Evolutionary conservation across 2,797 vertebrate genomes (phyloP).

Genomic region (Lycodopsis pacificus): DNA sequence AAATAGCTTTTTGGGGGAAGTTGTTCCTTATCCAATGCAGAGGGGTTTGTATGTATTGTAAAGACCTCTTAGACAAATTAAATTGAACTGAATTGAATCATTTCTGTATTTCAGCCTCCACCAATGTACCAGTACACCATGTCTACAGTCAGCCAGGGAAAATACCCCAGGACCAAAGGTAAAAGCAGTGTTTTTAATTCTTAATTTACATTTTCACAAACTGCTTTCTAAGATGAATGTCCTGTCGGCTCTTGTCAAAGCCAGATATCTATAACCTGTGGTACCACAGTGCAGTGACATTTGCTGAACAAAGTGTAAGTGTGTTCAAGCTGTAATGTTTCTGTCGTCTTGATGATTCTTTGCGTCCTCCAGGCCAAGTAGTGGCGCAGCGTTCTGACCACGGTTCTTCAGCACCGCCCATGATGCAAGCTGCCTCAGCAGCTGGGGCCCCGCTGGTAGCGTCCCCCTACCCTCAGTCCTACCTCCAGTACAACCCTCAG

Average conservation of each 20-base stretch:
- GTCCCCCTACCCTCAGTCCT: slow-evolving; percentile 90
- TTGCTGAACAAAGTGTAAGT: not conserved
- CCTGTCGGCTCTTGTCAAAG: not conserved
- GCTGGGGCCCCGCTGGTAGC: slow-evolving; percentile 91
- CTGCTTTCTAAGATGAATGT: not conserved
- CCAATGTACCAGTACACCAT: slow-evolving; percentile 93
- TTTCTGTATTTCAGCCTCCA: slow-evolving; percentile 81
- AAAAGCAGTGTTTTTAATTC: not conserved
- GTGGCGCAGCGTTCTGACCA: slow-evolving; percentile 89
- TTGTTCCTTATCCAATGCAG: not conserved
- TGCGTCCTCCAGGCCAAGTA: slow-evolving; percentile 82
- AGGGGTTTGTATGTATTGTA: no score
- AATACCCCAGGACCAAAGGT: slow-evolving; percentile 92
- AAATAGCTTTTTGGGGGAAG: no score
- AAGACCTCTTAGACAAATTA: no score
- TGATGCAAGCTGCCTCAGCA: slow-evolving; percentile 90
- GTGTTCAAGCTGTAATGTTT: not conserved
- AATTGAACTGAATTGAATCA: not conserved
- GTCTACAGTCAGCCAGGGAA: slow-evolving; percentile 90
- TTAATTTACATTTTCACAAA: not conserved
- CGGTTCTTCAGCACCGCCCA: slow-evolving; percentile 85
- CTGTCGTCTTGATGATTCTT: slow-evolving; percentile 8
- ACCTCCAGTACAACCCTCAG: slow-evolving; percentile 90
- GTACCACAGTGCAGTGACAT: not conserved
- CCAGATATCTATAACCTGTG: not conserved